Evolutionary conservation across 2,113 vertebrate species (phyloP), one percentile per base, ranked within the genome.

Genomic region (Poeciliopsis prolifica): DNA sequence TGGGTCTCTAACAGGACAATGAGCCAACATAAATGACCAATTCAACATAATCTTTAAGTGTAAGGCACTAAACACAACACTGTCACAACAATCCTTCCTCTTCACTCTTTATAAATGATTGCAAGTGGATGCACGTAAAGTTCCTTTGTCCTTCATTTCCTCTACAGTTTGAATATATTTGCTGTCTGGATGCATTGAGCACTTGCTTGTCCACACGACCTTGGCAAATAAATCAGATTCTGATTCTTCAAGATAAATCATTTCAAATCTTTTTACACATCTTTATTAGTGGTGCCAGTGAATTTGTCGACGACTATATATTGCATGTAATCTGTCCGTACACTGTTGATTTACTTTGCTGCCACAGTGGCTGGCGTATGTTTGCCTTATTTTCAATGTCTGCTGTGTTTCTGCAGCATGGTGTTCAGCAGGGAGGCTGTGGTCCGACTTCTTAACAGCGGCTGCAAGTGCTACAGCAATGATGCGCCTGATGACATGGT

Each of bases 401-500:
- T 15, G 9, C 22, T 83, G 44, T 66, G 7, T 62, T 5, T 22
- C 75, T 89, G 61, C 74, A 99, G 98, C 26, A 99, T 99, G 97
- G 95, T 98, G 89, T 98, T 99, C 93, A 99, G 97, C 93, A 94
- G 95, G 87, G 88, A 89, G 86, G 96, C 96, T 30, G 93, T 98
- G 85, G 83, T 89, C 76, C 95, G 79, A 61, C 95, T 99, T 24
- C 93, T 98, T 2, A 79, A 85, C 68, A 98, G 98, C 68, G 96
- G 95, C 78, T 99, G 98, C 79, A 95, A 94, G 19, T 99, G 98
- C 86, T 98, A 98, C 92, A 97, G 97, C 88, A 94, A 95, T 31
- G 96, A 98, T 0, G 97, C 98, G 0, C 98, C 98, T 0, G 97
- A 99, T 63, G 98, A 99, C 86, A 99, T 99, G 98, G 97, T 99